Conservation (phyloP, 2,888 invertebrate genomes). For the Lochmaea crataegi region DNA sequence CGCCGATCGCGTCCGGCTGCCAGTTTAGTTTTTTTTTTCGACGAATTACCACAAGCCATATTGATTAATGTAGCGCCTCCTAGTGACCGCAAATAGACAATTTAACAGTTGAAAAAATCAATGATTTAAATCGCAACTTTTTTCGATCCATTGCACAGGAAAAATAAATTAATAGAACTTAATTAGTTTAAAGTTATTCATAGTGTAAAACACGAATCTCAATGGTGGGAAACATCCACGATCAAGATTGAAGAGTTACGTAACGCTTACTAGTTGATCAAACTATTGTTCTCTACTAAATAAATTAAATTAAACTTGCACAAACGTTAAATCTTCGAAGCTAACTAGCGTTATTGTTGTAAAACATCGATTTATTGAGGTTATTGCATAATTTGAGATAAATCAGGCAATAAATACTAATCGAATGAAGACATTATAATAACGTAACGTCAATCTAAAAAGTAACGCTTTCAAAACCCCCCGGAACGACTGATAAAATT, state of each 20-base stretch:
- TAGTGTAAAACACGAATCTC: not conserved
- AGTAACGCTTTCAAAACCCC: not conserved
- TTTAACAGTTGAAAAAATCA: too few species aligned
- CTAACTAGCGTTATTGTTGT: not conserved
- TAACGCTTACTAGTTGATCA: not conserved
- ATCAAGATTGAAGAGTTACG: not conserved
- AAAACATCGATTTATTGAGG: slow-evolving; percentile 2
- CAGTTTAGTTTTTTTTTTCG: too few species aligned
- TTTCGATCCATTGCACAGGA: not conserved
- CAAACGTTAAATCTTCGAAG: not conserved
- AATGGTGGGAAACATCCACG: not conserved
- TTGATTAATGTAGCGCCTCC: too few species aligned
- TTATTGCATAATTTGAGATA: not conserved
- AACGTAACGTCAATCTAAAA: not conserved
- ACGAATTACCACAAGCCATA: too few species aligned
- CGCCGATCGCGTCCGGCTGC: too few species aligned
- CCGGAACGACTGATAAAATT: not conserved
- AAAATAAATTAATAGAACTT: not conserved
- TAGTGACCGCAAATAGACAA: too few species aligned
- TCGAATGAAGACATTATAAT: not conserved
- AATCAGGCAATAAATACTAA: not conserved
- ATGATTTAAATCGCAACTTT: not conserved
- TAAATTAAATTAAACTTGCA: slow-evolving; percentile 2
- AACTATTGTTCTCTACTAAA: not conserved
- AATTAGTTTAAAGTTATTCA: not conserved